Base-by-base conservation (phyloP, 1,140 invertebrate species). In the Hyles euphorbiae region DNA sequence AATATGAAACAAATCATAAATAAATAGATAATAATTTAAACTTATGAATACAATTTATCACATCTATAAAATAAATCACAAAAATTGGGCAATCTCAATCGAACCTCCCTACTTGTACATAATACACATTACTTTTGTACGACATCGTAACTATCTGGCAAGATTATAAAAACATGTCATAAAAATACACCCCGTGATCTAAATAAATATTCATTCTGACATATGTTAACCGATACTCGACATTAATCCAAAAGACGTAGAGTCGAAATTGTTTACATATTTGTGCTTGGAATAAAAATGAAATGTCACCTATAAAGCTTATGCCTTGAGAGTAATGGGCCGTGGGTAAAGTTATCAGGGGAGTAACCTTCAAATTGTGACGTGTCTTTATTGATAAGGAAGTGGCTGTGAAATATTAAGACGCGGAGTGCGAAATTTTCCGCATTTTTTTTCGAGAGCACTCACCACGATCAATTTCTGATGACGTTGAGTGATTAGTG, bases 111-210 rank as follows among this genome's bases (percentile, higher is more conserved):
- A 22, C 22, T 22, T 22, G 22, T 22, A 22, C 22, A 22, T 22
- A 22, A 40, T 40, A 40, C 36, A 52, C 33, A 43, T 53, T 54
- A 34, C 36, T 40, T 12, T 49, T 43, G 49, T 52, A 59, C 56
- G 45, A 53, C 57, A 48, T 60, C 57, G 49, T 63, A 60, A 63
- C 57, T 56, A 56, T 56, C 52, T 34, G 47, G 47, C 61, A 49
- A 59, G 61, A 63, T 63, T 63, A 63, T 63, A 63, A 63, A 63
- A 63, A 59, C 61, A 59, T 59, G 57, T 48, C 48, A 53, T 63
- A 63, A 63, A 63, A 63, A 63, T 63, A 58, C 48, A 59, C 56
- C 47, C 52, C 46, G 11, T 52, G 46, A 59, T 56, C 46, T 9
- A 53, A 63, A 63, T 63, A 63, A 63, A 63, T 63, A 63, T 63